Percentiles rank a stretch among this genome's conserved stretches.
These are phyloP conservation scores for Myodes glareolus DNA, from an alignment of 2,113 vertebrate genomes.

Conservation along the genomic window DNA sequence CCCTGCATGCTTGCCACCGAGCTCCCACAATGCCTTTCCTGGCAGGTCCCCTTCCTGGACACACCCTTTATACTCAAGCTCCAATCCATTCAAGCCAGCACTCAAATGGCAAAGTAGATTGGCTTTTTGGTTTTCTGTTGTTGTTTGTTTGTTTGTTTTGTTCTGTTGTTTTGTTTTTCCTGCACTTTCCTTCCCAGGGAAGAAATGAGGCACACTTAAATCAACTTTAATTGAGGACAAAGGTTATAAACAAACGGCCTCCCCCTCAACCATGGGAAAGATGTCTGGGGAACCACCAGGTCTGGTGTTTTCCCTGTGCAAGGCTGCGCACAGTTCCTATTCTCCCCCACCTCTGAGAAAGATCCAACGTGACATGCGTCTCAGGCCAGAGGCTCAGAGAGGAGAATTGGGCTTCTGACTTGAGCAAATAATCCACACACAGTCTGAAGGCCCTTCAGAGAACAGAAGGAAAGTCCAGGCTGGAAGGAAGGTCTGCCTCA, in stretches of 20 bases:
- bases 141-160: not conserved
- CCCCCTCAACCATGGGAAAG: not conserved
- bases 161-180: not conserved
- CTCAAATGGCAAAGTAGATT: not conserved
- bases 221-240: not conserved
- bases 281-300: not conserved
- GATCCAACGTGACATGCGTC: fast-evolving
- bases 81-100: not conserved
- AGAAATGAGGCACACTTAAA: not conserved
- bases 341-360: not conserved
- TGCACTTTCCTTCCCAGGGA: not conserved
- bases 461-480: not conserved
- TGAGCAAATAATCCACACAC: not conserved
- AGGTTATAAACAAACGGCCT: fast-evolving
- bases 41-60: not conserved
- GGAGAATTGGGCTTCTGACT: not conserved
- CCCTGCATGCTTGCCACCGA: fast-evolving
- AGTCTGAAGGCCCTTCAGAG: not conserved
- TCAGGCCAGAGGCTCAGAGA: not conserved
- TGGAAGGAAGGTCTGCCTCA: not conserved
- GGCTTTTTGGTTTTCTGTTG: too few relatives aligned
- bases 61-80: not conserved
- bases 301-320: not conserved
- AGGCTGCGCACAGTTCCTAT: too few relatives aligned
- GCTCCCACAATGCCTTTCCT: not conserved